Base-by-base conservation (phyloP, 1,140 invertebrate species). In the Heterodera schachtii region DNA sequence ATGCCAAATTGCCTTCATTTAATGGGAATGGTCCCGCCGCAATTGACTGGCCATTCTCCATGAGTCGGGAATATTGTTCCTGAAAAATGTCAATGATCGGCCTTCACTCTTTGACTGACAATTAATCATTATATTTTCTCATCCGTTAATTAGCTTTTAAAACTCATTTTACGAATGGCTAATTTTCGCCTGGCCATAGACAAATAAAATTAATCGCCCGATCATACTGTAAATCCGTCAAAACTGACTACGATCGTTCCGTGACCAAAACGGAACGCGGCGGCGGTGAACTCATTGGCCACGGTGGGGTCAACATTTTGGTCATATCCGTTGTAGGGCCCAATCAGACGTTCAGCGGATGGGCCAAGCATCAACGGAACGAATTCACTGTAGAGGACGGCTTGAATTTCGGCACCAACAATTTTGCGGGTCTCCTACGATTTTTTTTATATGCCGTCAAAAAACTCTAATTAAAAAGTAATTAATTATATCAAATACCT, bases 181-280 rank as follows among this genome's bases (percentile, higher is more conserved):
- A n/a, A n/a, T n/a, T n/a, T n/a, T n/a, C n/a, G n/a, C n/a, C n/a
- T n/a, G n/a, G n/a, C n/a, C n/a, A n/a, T n/a, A n/a, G n/a, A n/a
- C n/a, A n/a, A n/a, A n/a, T n/a, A n/a, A n/a, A n/a, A n/a, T n/a
- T n/a, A n/a, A n/a, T n/a, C n/a, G n/a, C 31, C 31, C 31, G 31
- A 31, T 31, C 1, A 31, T 31, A 0, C 31, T 31, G 31, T 31
- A 31, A 31, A 31, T 43, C 44, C 9, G 41, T 16, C 21, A 9
- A 31, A 8, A 44, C 84, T 69, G 74, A 75, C 86, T 78, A 84
- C 78, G 75, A 93, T 91, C 81, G 93, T 90, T 52, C 91, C 92
- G 86, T 93, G 93, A 6, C 93, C 93, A 86, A 93, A 93, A 80
- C 93, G 89, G 86, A 92, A 93, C 43, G 93, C 93, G 57, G 93